These are phyloP conservation scores for Synchiropus splendidus DNA, from an alignment of 2,113 vertebrate genomes.

Conservation along the genomic window DNA sequence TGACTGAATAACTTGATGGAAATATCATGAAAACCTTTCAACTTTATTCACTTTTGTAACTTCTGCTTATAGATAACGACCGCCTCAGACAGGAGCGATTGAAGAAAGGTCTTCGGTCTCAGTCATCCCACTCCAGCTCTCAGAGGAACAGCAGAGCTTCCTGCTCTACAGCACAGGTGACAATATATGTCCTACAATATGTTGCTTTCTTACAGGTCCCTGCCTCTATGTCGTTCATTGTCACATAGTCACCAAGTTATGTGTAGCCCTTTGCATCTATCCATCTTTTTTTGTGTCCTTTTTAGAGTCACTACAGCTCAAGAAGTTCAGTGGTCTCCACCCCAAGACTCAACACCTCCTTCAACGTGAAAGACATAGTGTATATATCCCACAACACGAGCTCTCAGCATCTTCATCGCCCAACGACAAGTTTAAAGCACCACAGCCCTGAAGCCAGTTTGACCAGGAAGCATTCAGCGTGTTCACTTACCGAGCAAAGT, in stretches of 20 bases:
- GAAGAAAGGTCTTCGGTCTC: slow-evolving; percentile 62
- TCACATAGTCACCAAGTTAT: background rate
- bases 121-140: slow-evolving; percentile 50
- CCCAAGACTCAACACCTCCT: slow-evolving; percentile 51
- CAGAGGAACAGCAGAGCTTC: slow-evolving; percentile 56
- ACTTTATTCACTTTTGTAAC: no score
- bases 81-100: slow-evolving; percentile 73
- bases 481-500: slow-evolving; percentile 34
- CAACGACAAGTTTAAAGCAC: slow-evolving; percentile 45
- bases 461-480: slow-evolving; percentile 27
- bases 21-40: no score
- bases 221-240: background rate
- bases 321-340: slow-evolving; percentile 48
- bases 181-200: background rate
- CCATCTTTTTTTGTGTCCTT: slow-evolving; percentile 1
- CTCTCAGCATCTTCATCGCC: slow-evolving; percentile 8
- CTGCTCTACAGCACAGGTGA: slow-evolving; percentile 66
- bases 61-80: slow-evolving; percentile 75
- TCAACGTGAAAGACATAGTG: slow-evolving; percentile 52
- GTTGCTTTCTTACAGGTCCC: background rate
- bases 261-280: background rate
- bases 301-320: slow-evolving; percentile 50
- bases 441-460: slow-evolving; percentile 21
- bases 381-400: slow-evolving; percentile 36
- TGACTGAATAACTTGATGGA: no score